Percentiles rank a stretch among this genome's conserved stretches.
Evolutionary conservation across 2,113 vertebrate genomes (phyloP).

Genomic region (Chaenogobius annularis): DNA sequence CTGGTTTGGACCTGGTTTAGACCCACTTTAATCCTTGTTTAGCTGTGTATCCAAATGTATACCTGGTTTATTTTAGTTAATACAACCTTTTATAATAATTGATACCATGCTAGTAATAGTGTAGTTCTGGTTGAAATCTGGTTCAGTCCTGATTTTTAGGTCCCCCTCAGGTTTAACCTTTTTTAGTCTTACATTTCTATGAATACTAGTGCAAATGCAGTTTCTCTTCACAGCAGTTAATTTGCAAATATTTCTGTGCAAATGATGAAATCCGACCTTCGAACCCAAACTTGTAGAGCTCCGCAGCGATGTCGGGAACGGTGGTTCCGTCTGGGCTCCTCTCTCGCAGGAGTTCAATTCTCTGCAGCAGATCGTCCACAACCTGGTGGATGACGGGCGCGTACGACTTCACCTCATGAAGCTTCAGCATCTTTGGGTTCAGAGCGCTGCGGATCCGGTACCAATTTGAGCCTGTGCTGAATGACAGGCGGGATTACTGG

Average conservation of each 20-base stretch:
- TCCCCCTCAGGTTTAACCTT: too few species aligned
- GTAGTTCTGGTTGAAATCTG: too few species aligned
- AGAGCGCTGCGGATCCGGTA: constrained; percentile 70
- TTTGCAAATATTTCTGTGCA: too few species aligned
- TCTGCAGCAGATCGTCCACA: constrained; percentile 71
- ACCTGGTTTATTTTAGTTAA: too few species aligned
- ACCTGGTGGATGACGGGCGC: constrained; percentile 69
- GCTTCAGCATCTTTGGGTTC: constrained; percentile 78
- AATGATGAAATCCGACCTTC: constrained; percentile 64
- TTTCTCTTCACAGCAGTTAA: too few species aligned
- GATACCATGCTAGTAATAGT: too few species aligned
- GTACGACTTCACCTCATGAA: constrained; percentile 58
- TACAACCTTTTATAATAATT: too few species aligned
- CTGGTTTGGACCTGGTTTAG: too few species aligned
- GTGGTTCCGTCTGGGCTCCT: constrained; percentile 62
- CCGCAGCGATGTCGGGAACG: constrained; percentile 60
- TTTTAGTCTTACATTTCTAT: too few species aligned
- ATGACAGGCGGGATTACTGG: background rate
- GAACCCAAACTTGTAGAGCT: constrained; percentile 82
- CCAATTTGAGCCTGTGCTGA: constrained; percentile 74
- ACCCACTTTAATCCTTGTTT: background rate
- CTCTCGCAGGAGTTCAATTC: constrained; percentile 65
- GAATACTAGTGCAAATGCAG: too few species aligned
- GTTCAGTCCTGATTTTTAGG: too few species aligned
- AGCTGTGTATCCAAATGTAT: background rate